Base-by-base conservation (phyloP, 1,140 invertebrate species). In the Drosophila tropicalis region DNA sequence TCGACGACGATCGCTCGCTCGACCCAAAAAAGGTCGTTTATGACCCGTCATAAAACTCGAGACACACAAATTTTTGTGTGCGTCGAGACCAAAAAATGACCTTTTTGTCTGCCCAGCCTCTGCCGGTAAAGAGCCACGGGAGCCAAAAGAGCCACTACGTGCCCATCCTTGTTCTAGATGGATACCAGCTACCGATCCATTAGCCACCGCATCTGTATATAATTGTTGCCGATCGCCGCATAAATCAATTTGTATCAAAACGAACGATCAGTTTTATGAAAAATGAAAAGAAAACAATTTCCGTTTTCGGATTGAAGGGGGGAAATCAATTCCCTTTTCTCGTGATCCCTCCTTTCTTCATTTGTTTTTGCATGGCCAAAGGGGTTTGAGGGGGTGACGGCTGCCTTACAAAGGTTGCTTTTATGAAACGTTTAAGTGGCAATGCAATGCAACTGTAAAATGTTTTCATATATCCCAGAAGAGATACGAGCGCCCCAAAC, bases 351-450 rank as follows among this genome's bases (percentile, higher is more conserved):
- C 4, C 3, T 5, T 47, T 17, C 19, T 9, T 47, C 17, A 15
- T 47, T 61, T 22, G 62, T 82, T 79, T 83, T 87, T 67, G 79
- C 81, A 77, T 76, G 57, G 61, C 62, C 68, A 12, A 13, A 67
- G 72, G 44, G 67, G 84, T 74, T 54, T 80, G 67, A 40, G 44
- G 41, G 34, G 47, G 17, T 34, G 57, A 15, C 41, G 34, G 39
- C 34, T n/a, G 36, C 69, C 77, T 76, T 84, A 89, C 84, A 89
- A 89, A 89, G 84, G 84, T 89, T 89, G 84, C 84, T 84, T 89
- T 89, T 89, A 89, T 89, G 84, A 84, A 89, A 84, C 84, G 84
- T 78, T 89, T 89, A 89, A 89, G 84, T 89, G 84, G 81, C 74
- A 47, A 17, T 66, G 63, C 81, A 81, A 75, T 89, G 84, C 84